phyloP scores from a whole-genome alignment of 53 echinoderm and acorn worm species.

The Echinarachnius parma region DNA sequence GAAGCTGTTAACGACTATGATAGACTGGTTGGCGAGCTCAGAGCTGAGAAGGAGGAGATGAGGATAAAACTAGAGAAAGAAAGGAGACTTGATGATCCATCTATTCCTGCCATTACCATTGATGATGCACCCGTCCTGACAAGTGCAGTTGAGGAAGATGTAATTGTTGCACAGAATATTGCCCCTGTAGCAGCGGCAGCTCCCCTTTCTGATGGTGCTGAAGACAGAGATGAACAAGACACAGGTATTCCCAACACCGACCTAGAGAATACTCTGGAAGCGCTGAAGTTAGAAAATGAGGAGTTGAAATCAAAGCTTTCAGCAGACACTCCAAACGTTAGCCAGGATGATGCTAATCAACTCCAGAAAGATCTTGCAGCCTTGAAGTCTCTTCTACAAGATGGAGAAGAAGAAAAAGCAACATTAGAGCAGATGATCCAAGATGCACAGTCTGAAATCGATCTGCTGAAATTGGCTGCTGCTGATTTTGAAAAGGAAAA shows the following conservation, averaged over 20 bases:
- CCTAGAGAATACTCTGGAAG: constrained; percentile 7
- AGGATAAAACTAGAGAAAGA: constrained; percentile 23
- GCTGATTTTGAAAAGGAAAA: constrained; percentile 67
- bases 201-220: neutral
- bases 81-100: neutral
- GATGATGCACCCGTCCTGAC: neutral
- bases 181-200: constrained; percentile 17
- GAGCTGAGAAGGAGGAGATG: constrained; percentile 36
- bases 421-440: constrained; percentile 24
- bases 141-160: constrained; percentile 12
- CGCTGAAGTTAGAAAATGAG: constrained; percentile 57
- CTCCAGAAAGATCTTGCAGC: constrained; percentile 34
- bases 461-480: constrained; percentile 61
- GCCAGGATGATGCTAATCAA: constrained; percentile 6
- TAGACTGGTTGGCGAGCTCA: constrained; percentile 14
- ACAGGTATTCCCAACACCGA: neutral
- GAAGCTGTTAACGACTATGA: constrained; percentile 30
- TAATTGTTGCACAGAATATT: constrained; percentile 27
- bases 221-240: constrained; percentile 25
- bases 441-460: constrained; percentile 35
- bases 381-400: constrained; percentile 30
- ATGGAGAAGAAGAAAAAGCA: constrained; percentile 49
- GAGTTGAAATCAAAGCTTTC: constrained; percentile 53
- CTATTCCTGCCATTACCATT: neutral
- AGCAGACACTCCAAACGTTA: too few relatives aligned